Base-by-base conservation (phyloP, 2,888 invertebrate species). In the Philereme vetulata region DNA sequence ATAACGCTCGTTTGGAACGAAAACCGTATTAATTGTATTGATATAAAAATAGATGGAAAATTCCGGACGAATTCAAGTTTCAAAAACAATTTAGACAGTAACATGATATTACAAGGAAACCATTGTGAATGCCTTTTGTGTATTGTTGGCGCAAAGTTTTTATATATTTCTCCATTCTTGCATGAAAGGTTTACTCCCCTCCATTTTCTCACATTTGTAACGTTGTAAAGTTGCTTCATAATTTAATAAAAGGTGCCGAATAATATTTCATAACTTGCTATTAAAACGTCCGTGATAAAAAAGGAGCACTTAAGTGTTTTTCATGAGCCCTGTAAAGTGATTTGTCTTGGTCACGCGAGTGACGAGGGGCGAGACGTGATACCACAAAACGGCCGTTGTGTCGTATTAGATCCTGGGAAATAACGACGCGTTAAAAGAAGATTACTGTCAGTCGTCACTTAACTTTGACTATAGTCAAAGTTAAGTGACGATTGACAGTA, bases 311-410 rank as follows among this genome's bases (percentile, higher is more conserved):
- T 47, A 62, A 75, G 70, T 57, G 64, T 65, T 72, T 70, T 73
- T 62, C 40, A 55, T 57, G 49, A 60, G 54, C 38, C 56, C 45
- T 47, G 56, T 56, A 53, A 58, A 51, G 69, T 67, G 68, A 76
- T 71, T 71, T 68, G 70, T 77, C 67, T 71, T 70, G 70, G 69
- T 74, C 76, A 76, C 72, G 72, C 72, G 50, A 73, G 56, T 67
- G 63, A 63, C 66, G 64, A 56, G 56, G 60, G 56, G 33, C 48
- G 52, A 62, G 66, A 64, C 54, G 65, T 64, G 65, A 57, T 56
- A 51, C 44, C 58, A 60, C 52, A n/a, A n/a, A n/a, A n/a, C n/a
- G n/a, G 60, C 60, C 57, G 61, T 48, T 53, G 44, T 54, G 51
- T 48, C 33, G 40, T 53, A 55, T 55, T 56, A 54, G 49, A 55